Base-by-base conservation (phyloP, 2,797 vertebrate species). In the Epinephelus malabaricus region DNA sequence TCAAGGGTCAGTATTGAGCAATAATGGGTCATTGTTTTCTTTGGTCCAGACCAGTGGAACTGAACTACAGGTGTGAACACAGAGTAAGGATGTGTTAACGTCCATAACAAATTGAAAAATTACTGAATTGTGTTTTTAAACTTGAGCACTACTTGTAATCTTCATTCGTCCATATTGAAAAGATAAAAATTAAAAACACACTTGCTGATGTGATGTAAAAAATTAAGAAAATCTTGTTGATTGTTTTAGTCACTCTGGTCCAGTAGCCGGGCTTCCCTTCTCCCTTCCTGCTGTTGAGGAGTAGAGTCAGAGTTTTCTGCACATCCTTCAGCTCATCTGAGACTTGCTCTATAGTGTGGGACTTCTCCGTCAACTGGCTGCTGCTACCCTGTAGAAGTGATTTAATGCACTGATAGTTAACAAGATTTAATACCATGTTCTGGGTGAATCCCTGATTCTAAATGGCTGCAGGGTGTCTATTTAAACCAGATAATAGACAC, bases 151-250 rank as follows among this genome's bases (percentile, higher is more conserved):
- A 50, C 17, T 49, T 17, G 10, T 64, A 6, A 5, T 7, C 7
- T 27, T 25, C 85, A 87, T 5, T 18, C 8, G 0, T 50, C 62
- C 62, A 64, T 3, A n/a, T 0, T 27, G 4, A 2, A 61, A 70
- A 91, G 10, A 90, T 21, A 2, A 54, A 4, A 1, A 19, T 0
- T 19, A 94, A 64, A 83, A 94, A 94, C 43, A 81, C 10, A 27
- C 0, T 0, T 8, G 62, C 19, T 0, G 53, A 5, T 11, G 1
- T 47, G 27, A 92, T 0, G 2, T 94, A 94, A n/a, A 83, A 58
- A 12, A 76, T 14, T 6, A 78, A 73, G 58, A 92, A 95, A 14
- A 60, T 40, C 6, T 9, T 79, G 83, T 94, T 87, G 66, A 92
- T 73, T n/a, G 5, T 82, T 69, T 38, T 40, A 0, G 86, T 60